Evolutionary conservation across 2,113 vertebrate genomes (phyloP).

Genomic region (Phocoena phocoena): DNA sequence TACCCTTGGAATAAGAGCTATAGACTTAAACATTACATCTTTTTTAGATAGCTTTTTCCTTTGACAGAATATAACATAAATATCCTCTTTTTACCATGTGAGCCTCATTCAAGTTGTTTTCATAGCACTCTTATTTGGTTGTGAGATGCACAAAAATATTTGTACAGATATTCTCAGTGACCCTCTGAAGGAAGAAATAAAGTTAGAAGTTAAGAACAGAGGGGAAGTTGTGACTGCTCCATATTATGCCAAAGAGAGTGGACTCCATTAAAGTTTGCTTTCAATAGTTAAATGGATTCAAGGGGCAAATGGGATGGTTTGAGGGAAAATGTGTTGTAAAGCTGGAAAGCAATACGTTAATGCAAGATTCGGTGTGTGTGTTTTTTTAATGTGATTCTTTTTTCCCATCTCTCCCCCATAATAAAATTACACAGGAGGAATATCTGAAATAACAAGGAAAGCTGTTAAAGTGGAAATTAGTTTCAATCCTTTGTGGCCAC

Average conservation of each 20-base stretch:
- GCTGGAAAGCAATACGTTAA: neutral
- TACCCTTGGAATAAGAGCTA: slow-evolving; percentile 65
- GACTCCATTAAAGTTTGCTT: neutral
- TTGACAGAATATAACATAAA: slow-evolving; percentile 43
- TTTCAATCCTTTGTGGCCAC: neutral
- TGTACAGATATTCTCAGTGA: neutral
- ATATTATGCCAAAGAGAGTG: neutral
- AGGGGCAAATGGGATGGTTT: neutral
- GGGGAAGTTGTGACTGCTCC: neutral
- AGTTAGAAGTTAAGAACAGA: neutral
- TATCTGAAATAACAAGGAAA: neutral
- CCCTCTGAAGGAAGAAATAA: slow-evolving; percentile 26
- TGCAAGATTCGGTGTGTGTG: neutral
- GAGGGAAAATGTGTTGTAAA: neutral
- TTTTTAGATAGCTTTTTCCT: slow-evolving; percentile 49
- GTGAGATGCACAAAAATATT: slow-evolving; percentile 21
- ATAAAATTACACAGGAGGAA: neutral
- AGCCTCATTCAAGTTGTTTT: slow-evolving; percentile 42
- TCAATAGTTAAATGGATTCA: neutral
- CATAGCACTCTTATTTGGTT: slow-evolving; percentile 17
- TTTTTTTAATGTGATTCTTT: neutral
- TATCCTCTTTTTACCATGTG: slow-evolving; percentile 46
- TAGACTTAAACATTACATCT: slow-evolving; percentile 63
- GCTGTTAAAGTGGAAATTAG: neutral
- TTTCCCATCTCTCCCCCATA: neutral